Percentiles rank a stretch among this genome's conserved stretches.
phyloP scores from a whole-genome alignment of 2,113 vertebrate species.

The Kobus ellipsiprymnus region DNA sequence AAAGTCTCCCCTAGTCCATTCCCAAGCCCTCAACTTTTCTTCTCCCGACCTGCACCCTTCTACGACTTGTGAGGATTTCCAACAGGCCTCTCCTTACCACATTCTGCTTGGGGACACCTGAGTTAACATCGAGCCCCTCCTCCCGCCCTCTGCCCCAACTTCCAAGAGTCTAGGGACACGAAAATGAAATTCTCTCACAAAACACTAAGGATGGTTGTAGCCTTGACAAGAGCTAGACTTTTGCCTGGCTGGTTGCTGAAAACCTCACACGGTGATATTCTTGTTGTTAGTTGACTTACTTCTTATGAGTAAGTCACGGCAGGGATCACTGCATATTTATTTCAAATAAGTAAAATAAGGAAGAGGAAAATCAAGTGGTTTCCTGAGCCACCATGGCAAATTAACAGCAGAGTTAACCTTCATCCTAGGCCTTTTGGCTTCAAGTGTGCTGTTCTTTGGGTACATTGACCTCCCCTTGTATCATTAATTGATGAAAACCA shows the following conservation, averaged over 20 bases:
- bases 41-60: neutral
- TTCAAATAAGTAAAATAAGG: neutral
- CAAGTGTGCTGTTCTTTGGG: neutral
- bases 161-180: neutral
- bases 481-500: neutral
- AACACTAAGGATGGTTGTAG: neutral
- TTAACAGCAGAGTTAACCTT: neutral
- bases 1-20: neutral
- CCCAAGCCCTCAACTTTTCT: neutral
- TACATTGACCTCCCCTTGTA: neutral
- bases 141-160: neutral
- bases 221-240: neutral
- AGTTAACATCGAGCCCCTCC: rapidly evolving
- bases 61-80: neutral
- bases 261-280: neutral
- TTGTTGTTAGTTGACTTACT: neutral
- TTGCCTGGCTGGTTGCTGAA: neutral
- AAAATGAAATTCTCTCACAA: neutral
- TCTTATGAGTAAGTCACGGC: neutral
- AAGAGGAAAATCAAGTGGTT: neutral
- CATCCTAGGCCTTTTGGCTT: neutral
- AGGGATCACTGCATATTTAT: neutral
- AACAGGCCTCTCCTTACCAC: neutral
- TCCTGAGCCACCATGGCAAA: neutral
- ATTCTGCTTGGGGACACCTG: neutral